Evolutionary conservation across 2,888 invertebrate species (phyloP).

Genomic region (Ochlodes sylvanus): DNA sequence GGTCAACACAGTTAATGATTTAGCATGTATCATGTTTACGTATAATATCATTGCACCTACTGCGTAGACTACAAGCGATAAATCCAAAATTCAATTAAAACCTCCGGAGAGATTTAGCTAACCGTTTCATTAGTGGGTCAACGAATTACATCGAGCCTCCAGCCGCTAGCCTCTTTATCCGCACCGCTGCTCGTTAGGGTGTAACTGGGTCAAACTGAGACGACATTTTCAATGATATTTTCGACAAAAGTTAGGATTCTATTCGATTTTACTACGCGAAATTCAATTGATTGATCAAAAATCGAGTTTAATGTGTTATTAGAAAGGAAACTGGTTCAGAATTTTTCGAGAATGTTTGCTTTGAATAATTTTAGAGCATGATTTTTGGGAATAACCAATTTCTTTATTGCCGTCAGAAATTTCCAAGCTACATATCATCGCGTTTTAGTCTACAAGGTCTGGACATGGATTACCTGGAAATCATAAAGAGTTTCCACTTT

Average conservation of each 20-base stretch:
- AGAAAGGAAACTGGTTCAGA: too few relatives aligned
- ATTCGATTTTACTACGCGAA: not conserved
- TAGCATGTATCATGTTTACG: too few relatives aligned
- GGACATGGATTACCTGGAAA: too few relatives aligned
- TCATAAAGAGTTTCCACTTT: too few relatives aligned
- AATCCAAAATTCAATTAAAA: constrained; percentile 21
- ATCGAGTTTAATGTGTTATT: not conserved
- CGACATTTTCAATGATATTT: constrained; percentile 1
- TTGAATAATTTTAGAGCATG: too few relatives aligned
- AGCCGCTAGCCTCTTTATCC: not conserved
- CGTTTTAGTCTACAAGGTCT: too few relatives aligned
- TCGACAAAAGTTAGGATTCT: not conserved
- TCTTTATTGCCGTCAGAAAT: too few relatives aligned
- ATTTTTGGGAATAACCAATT: too few relatives aligned
- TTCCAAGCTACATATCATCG: too few relatives aligned
- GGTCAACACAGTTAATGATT: too few relatives aligned
- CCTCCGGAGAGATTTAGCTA: not conserved
- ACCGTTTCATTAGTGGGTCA: constrained; percentile 16
- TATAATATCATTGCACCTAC: too few relatives aligned
- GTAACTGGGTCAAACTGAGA: constrained; percentile 20
- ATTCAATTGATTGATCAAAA: not conserved
- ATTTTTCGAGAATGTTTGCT: too few relatives aligned
- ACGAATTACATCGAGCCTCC: constrained; percentile 19
- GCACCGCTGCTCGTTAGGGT: not conserved
- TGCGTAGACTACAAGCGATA: not conserved